Evolutionary conservation across 1,140 invertebrate genomes (phyloP).

Genomic region (Lasioglossum baleicum): DNA sequence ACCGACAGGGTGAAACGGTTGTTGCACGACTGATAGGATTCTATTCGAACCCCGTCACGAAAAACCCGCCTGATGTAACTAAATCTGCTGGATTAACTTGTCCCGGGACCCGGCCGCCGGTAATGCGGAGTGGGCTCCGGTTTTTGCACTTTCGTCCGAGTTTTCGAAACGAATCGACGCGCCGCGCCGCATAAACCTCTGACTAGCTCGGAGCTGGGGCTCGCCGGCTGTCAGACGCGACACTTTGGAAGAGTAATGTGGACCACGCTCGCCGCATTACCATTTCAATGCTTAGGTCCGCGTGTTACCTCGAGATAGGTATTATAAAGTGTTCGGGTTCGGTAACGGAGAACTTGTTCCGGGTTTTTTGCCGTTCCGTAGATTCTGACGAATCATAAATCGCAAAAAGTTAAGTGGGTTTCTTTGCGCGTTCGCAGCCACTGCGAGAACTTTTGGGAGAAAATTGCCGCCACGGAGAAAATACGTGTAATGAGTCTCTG

Average conservation of each 20-base stretch:
- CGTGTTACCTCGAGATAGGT: background rate
- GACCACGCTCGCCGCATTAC: background rate
- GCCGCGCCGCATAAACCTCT: background rate
- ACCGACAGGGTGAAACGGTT: conserved; percentile 11
- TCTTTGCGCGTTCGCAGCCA: background rate
- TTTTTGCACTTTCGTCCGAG: background rate
- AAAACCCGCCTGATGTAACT: background rate
- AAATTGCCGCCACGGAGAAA: too few species aligned
- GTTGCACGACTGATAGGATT: background rate
- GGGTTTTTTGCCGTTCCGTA: background rate
- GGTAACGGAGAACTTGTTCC: background rate
- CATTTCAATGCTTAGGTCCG: background rate
- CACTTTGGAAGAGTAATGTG: background rate
- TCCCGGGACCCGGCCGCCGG: background rate
- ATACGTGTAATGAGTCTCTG: too few species aligned
- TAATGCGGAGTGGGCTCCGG: background rate
- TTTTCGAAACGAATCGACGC: background rate
- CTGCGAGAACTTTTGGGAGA: too few species aligned
- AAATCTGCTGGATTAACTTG: background rate
- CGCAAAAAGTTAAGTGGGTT: background rate
- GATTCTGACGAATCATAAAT: background rate
- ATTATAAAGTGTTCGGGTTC: conserved; percentile 2
- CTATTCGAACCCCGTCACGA: background rate
- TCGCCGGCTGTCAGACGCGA: background rate
- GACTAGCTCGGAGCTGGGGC: too few species aligned